Conservation (phyloP, 2,113 vertebrate species). For the Oreocharis arfaki region DNA sequence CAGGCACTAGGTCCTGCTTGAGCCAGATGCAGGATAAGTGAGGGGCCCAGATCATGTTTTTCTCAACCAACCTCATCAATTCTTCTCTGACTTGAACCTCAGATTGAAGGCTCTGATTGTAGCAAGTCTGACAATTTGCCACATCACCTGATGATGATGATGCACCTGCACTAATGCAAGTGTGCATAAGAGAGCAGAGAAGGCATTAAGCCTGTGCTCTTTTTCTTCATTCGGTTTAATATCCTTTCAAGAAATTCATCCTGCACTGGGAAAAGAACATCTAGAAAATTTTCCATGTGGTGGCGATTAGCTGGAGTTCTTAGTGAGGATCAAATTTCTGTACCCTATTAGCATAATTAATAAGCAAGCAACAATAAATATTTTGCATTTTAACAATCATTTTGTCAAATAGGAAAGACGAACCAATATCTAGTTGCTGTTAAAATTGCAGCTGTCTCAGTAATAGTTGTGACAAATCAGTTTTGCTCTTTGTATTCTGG, state of each 20-base stretch:
- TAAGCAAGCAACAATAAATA: background rate
- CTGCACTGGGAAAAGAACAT: background rate
- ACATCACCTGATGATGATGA: background rate
- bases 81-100: background rate
- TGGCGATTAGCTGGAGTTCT: background rate
- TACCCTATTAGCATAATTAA: background rate
- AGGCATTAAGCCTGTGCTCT: background rate
- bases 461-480: background rate
- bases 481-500: background rate
- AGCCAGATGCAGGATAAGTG: background rate
- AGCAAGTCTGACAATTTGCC: background rate
- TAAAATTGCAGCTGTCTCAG: background rate
- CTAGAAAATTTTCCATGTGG: background rate
- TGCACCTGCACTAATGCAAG: background rate
- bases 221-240: background rate
- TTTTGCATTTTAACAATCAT: background rate
- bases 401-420: background rate
- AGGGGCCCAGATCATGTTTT: background rate
- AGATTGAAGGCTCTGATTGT: background rate
- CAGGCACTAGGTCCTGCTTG: background rate
- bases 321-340: background rate
- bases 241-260: background rate
- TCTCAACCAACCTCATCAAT: background rate
- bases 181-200: background rate
- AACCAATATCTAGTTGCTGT: background rate